phyloP scores from a whole-genome alignment of 2,797 vertebrate species.

The Florisuga fusca region DNA sequence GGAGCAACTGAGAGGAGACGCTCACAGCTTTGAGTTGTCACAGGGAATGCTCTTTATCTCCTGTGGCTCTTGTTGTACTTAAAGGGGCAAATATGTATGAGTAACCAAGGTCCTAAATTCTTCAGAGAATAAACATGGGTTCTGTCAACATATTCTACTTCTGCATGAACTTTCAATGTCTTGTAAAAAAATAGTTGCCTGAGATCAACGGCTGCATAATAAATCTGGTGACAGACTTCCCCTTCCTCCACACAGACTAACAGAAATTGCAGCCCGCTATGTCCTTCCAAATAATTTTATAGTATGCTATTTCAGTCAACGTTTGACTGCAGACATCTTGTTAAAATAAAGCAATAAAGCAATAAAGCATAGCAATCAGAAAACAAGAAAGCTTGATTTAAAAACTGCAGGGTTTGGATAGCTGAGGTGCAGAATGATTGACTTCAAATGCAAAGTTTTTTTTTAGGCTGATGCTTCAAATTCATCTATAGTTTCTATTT shows the following conservation, averaged over 20 bases:
- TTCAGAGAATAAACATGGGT: background rate
- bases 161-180: background rate
- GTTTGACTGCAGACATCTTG: background rate
- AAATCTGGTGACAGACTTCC: background rate
- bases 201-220: background rate
- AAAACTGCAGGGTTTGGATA: background rate
- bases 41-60: background rate
- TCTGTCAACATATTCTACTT: background rate
- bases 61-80: background rate
- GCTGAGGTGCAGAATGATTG: background rate
- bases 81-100: background rate
- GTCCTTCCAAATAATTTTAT: background rate
- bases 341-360: conserved; percentile 53
- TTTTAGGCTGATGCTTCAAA: background rate
- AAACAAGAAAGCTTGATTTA: conserved; percentile 34
- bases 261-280: background rate
- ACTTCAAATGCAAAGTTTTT: background rate
- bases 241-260: background rate
- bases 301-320: background rate
- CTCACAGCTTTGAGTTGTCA: background rate
- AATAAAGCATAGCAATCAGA: conserved; percentile 42
- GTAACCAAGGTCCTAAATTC: background rate
- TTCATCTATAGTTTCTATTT: background rate
- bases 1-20: background rate
- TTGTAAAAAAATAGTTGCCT: background rate